Percentiles rank a stretch among this genome's conserved stretches.
phyloP scores from a whole-genome alignment of 2,797 vertebrate genomes.

The Peromyscus eremicus region DNA sequence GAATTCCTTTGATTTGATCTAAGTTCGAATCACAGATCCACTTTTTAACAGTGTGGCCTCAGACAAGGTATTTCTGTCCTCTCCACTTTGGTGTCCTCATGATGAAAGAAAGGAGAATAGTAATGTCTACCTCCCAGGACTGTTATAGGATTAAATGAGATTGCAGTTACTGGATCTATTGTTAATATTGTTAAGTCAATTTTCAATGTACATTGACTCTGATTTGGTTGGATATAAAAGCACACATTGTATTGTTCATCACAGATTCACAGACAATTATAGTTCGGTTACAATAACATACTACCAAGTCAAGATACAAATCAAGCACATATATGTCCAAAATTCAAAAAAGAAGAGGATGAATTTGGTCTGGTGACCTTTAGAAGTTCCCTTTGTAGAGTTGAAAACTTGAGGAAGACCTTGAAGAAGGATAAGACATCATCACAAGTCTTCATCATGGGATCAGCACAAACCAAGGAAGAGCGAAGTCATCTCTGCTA shows the following conservation, averaged over 20 bases:
- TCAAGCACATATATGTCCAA: not conserved
- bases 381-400: not conserved
- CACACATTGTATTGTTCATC: not conserved
- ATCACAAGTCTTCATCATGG: not conserved
- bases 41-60: not conserved
- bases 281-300: not conserved
- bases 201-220: not conserved
- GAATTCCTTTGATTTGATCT: not conserved
- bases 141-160: not conserved
- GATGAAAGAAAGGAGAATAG: not conserved
- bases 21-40: not conserved
- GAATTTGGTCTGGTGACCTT: not conserved
- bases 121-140: not conserved
- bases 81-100: not conserved
- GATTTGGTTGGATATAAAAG: not conserved
- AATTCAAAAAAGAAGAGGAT: constrained; percentile 6
- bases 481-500: not conserved
- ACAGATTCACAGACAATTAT: not conserved
- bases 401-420: not conserved
- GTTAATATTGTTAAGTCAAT: not conserved
- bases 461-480: not conserved
- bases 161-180: not conserved
- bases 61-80: constrained; percentile 6
- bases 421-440: not conserved
- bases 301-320: not conserved